Base-by-base conservation (phyloP, 2,888 invertebrate genomes). In the Nephrocerus scutellatus region DNA sequence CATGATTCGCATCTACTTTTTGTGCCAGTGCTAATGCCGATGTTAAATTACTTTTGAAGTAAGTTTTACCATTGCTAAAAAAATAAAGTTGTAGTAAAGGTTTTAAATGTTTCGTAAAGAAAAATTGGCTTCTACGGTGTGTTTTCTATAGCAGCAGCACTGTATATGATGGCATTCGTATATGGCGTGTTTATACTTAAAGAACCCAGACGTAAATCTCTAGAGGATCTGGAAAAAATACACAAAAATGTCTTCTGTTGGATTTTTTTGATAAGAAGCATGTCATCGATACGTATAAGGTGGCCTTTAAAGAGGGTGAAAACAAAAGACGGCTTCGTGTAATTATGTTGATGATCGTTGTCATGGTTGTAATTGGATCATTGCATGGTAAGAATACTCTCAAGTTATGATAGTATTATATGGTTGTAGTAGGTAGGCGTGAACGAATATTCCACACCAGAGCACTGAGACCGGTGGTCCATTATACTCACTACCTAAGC, bases 341-440 rank as follows among this genome's bases (percentile, higher is more conserved):
- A 28, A 75, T 84, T 51, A 76, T 85, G 68, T 72, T 88, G 19
- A 85, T 87, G 72, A 68, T 86, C 40, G 84, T 86, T 15, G 78
- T 86, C 13, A 85, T 86, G 74, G 85, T 86, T 26, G 84, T 87
- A 46, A 85, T 87, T 53, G 87, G 88, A 35, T 87, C 87, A 1
- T 76, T 87, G 68, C 85, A 86, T 57, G 88, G 88, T 85, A 63
- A 78, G 78, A 66, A 25, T 7, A 16, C 6, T 6, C n/a, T n/a
- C n/a, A n/a, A 9, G 21, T 16, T 33, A 33, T 30, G 20, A 12
- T 28, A 28, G 14, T 12, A 7, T 12, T 25, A 5, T 5, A 25
- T 7, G 25, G 13, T 5, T 25, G 7, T 22, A 22, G 7, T 22
- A 22, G 22, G 22, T 10, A 10, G 8, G 22, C 10, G 10, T 22